Base-by-base conservation (phyloP, 2,113 vertebrate genomes). In the Cebidichthys violaceus region DNA sequence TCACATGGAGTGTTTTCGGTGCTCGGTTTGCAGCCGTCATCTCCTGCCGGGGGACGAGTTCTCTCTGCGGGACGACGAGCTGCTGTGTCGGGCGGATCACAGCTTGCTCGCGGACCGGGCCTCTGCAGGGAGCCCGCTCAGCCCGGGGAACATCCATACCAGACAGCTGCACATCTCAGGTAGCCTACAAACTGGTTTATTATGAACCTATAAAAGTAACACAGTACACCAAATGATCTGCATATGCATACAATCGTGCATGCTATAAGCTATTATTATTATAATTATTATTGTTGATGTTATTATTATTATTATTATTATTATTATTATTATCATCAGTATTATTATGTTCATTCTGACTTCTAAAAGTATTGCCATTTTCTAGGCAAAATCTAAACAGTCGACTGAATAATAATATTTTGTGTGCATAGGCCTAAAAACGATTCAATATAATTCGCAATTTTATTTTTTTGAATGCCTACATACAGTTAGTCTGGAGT, bases 1-100 rank as follows among this genome's bases (percentile, higher is more conserved):
- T 89, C 98, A 99, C 95, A 96, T 98, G 91, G 97, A 99, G 92
- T 99, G 98, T 88, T 99, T 99, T 92, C 96, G 97, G 88, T 99
- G 98, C 94, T 96, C 97, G 5, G 96, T 97, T 82, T 99, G 98
- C 93, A 96, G 96, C 92, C 95, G 97, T 64, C 97, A 98, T 90
- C 96, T 99, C 76, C 94, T 99, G 86, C 98, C 98, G 3, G 98
- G 98, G 0, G 98, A 99, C 70, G 97, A 99, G 93, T 99, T 99
- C 96, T 97, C 96, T 68, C 94, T 99, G 88, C 95, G 96, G 92
- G 97, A 98, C 17, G 97, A 97, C 35, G 96, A 98, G 93, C 94
- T 99, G 77, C 96, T 99, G 82, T 99, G 98, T 83, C 96, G 96
- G 61, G 96, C 97, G 0, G 98, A 99, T 72, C 98, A 99, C 92